Conservation (phyloP, 2,113 vertebrate genomes). For the Melanocharis versteri region DNA sequence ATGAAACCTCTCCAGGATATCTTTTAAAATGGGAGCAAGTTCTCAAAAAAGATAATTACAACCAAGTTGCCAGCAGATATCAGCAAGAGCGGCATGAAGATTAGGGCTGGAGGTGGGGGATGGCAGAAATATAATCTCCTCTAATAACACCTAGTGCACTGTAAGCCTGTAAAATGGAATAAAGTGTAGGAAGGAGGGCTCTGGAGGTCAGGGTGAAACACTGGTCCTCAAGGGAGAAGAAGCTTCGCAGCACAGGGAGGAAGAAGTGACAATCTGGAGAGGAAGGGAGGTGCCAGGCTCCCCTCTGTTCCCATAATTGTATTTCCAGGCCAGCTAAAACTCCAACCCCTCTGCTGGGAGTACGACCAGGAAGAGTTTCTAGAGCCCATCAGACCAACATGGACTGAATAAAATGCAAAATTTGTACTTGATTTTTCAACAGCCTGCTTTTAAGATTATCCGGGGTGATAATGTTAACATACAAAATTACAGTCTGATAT, state of each 20-base stretch:
- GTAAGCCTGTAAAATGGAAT: neutral
- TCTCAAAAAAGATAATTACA: neutral
- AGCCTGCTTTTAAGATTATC: neutral
- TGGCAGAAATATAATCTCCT: neutral
- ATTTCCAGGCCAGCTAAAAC: neutral
- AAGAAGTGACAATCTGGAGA: neutral
- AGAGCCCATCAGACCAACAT: neutral
- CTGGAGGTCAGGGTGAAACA: neutral
- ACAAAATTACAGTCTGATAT: neutral
- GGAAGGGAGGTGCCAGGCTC: neutral
- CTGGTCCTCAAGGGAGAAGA: neutral
- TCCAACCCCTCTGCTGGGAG: neutral
- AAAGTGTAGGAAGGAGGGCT: neutral
- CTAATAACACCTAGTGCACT: neutral
- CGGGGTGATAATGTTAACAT: neutral
- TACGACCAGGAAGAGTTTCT: neutral
- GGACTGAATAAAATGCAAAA: neutral
- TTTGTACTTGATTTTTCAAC: neutral
- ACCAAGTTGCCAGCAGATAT: neutral
- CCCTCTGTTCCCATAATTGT: fast-evolving
- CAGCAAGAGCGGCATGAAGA: neutral
- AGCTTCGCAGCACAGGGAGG: neutral
- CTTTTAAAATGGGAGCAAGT: neutral
- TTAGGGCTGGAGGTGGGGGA: neutral
- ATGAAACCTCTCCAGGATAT: neutral